These are phyloP conservation scores for Papilio polyxenes DNA, from an alignment of 1,140 invertebrate genomes.

Conservation along the genomic window DNA sequence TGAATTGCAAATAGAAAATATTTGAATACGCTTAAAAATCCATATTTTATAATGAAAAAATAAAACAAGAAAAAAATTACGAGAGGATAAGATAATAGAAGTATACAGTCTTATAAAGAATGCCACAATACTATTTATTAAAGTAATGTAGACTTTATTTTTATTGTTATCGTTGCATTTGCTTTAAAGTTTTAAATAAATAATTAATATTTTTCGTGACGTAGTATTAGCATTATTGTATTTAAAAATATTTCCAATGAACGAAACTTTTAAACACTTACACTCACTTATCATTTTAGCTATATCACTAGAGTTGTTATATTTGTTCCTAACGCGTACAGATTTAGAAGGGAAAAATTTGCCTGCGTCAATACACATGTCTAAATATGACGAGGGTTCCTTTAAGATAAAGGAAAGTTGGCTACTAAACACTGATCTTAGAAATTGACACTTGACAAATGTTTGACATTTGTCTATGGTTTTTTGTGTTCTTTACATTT, in stretches of 20 bases:
- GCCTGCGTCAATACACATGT: neutral
- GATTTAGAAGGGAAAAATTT: neutral
- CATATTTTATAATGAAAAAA: neutral
- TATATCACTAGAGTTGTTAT: neutral
- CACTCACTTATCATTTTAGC: neutral
- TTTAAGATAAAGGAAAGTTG: constrained; percentile 4
- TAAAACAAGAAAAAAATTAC: neutral
- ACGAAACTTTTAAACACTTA: neutral
- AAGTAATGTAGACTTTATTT: too few species aligned
- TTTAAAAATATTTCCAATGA: too few species aligned
- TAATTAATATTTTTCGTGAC: too few species aligned
- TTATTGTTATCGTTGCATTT: too few species aligned
- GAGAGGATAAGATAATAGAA: too few species aligned
- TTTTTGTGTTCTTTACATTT: neutral
- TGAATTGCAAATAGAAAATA: neutral
- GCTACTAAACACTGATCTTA: neutral
- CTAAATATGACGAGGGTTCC: constrained; percentile 7
- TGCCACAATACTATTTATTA: neutral
- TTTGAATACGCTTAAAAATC: neutral
- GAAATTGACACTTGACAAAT: neutral
- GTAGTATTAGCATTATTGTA: too few species aligned
- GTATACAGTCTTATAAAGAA: neutral
- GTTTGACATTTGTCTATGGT: neutral
- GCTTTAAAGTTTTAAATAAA: too few species aligned
- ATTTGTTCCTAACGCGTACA: neutral